phyloP scores from a whole-genome alignment of 2,797 vertebrate species.

The Catharus ustulatus region DNA sequence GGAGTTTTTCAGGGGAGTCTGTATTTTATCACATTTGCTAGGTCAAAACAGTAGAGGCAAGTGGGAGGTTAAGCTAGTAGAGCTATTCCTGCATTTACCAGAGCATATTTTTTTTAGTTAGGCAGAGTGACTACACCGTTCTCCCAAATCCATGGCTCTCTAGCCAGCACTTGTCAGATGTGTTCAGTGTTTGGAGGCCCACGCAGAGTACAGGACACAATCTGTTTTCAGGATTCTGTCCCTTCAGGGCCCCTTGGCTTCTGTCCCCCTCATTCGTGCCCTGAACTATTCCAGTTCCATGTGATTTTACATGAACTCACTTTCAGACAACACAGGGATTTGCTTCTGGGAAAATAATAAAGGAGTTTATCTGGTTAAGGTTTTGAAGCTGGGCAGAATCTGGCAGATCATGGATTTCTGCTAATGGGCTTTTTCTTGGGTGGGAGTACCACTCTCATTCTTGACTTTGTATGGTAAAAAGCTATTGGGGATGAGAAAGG shows the following conservation, averaged over 20 bases:
- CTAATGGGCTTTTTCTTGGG: background rate
- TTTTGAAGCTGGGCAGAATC: constrained; percentile 16
- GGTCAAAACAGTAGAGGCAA: background rate
- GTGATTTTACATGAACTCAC: background rate
- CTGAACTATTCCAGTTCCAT: background rate
- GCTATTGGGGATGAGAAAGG: background rate
- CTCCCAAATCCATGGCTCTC: background rate
- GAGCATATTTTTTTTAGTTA: background rate
- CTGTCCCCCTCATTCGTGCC: background rate
- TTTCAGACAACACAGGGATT: background rate
- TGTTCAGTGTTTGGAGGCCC: background rate
- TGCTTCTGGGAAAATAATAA: constrained; percentile 12
- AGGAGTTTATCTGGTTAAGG: background rate
- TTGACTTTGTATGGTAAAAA: constrained; percentile 42
- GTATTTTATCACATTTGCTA: background rate
- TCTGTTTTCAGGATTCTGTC: background rate
- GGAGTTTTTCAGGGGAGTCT: background rate
- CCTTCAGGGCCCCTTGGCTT: background rate
- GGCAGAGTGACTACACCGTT: background rate
- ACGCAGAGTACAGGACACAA: background rate
- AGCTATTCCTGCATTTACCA: background rate
- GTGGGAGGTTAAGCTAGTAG: background rate
- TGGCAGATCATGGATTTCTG: background rate
- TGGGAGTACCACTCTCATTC: background rate
- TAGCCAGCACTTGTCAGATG: constrained; percentile 37